phyloP scores from a whole-genome alignment of 2,113 vertebrate species.

The Lycocorax pyrrhopterus region DNA sequence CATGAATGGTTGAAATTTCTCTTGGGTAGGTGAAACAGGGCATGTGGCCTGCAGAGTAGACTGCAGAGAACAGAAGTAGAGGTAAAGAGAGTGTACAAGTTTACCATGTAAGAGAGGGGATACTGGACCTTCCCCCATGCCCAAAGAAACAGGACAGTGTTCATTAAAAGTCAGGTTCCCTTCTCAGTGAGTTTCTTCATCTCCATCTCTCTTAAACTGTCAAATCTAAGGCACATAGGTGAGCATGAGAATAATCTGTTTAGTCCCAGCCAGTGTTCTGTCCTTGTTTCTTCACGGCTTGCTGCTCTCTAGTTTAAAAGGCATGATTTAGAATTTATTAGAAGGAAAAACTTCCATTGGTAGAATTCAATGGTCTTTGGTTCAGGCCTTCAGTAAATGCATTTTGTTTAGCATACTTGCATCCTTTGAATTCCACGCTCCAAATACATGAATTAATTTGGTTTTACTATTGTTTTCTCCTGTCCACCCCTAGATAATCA shows the following conservation, averaged over 20 bases:
- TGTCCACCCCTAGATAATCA: not conserved
- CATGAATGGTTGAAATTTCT: not conserved
- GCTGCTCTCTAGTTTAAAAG: not conserved
- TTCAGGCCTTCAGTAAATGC: not conserved
- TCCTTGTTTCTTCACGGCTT: not conserved
- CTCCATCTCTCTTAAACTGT: not conserved
- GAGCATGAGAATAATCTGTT: not conserved
- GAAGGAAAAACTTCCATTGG: not conserved
- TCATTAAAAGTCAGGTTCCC: not conserved
- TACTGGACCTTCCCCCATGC: not conserved
- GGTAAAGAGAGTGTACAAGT: not conserved
- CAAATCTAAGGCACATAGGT: not conserved
- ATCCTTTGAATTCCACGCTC: not conserved
- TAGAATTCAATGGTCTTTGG: not conserved
- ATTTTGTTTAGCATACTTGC: not conserved
- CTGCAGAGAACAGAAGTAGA: not conserved
- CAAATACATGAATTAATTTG: not conserved
- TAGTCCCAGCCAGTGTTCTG: not conserved
- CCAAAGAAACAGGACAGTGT: not conserved
- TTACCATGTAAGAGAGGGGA: not conserved
- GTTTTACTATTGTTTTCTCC: not conserved
- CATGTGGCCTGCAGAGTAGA: not conserved
- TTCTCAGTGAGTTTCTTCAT: not conserved
- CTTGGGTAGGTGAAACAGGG: not conserved
- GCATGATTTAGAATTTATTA: not conserved